A percentile compares a stretch with the other conserved stretches of the same genome.
Evolutionary conservation across 2,888 invertebrate genomes (phyloP).

Genomic region (Galerucella calmariensis): DNA sequence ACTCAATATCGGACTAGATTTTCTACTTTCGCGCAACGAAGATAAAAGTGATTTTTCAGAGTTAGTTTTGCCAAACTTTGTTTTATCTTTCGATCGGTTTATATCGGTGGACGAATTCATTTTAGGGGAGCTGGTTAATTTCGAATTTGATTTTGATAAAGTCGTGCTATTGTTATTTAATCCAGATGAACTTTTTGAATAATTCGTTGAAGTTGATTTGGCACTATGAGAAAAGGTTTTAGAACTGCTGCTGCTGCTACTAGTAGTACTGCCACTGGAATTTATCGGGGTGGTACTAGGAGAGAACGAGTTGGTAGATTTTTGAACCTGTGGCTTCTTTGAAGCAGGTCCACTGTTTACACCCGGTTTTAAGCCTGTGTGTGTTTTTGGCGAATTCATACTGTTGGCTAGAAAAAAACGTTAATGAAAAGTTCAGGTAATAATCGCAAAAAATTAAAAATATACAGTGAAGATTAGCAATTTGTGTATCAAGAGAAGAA

Average conservation of each 20-base stretch:
- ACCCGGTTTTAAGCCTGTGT: constrained; percentile 84
- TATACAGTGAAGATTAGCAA: too few species aligned
- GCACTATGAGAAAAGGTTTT: constrained; percentile 46
- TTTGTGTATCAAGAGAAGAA: too few species aligned
- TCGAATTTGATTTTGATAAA: constrained; percentile 46
- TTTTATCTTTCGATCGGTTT: constrained; percentile 72
- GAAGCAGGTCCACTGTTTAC: constrained; percentile 89
- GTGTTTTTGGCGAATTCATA: constrained; percentile 80
- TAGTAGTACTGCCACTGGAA: constrained; percentile 34
- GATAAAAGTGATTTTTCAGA: constrained; percentile 75
- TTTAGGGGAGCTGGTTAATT: constrained; percentile 70
- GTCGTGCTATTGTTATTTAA: constrained; percentile 37
- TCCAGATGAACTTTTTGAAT: constrained; percentile 38
- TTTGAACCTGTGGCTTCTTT: constrained; percentile 74
- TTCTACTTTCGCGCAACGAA: constrained; percentile 70
- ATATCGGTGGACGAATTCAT: constrained; percentile 67
- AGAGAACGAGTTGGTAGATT: constrained; percentile 41
- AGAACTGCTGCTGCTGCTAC: constrained; percentile 29
- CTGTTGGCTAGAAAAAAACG: constrained; percentile 32
- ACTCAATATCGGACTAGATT: constrained; percentile 75
- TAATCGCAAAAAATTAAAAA: too few species aligned
- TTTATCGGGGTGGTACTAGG: constrained; percentile 26
- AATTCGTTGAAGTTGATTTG: constrained; percentile 40
- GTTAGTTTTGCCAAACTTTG: constrained; percentile 71
- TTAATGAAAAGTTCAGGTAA: too few species aligned